A percentile compares a stretch with the other conserved stretches of the same genome.
Conservation (phyloP, 1,140 invertebrate genomes). For the Drosophila cardini region DNA sequence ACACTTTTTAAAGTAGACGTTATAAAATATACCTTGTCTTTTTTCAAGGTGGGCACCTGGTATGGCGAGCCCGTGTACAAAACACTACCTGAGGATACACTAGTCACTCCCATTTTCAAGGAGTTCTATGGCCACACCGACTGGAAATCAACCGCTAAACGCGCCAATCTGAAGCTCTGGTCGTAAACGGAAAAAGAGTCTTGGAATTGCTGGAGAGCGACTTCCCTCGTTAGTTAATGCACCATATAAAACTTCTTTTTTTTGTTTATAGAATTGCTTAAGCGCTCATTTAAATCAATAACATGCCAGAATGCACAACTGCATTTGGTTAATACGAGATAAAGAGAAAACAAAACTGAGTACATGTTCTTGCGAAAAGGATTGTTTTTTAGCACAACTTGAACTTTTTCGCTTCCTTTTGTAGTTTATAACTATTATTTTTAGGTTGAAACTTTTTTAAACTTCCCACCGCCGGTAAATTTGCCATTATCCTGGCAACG, state of each 20-base stretch:
- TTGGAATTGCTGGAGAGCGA: slow-evolving; percentile 1
- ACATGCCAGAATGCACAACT: slow-evolving; percentile 48
- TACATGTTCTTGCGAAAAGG: neutral
- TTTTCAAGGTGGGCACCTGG: slow-evolving; percentile 90
- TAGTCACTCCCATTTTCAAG: slow-evolving; percentile 87
- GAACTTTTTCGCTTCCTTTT: too few relatives aligned
- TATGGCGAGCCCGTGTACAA: slow-evolving; percentile 93
- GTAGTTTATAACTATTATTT: too few relatives aligned
- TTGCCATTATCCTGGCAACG: neutral
- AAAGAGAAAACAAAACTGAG: slow-evolving; percentile 9
- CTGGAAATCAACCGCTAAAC: slow-evolving; percentile 85
- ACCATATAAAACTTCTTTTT: slow-evolving; percentile 51
- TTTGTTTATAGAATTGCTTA: slow-evolving; percentile 64
- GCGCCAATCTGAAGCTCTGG: slow-evolving; percentile 86
- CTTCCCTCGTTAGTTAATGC: slow-evolving; percentile 62
- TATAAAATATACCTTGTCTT: neutral
- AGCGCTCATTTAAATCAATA: slow-evolving; percentile 53
- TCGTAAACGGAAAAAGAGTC: slow-evolving; percentile 82
- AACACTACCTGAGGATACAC: slow-evolving; percentile 86
- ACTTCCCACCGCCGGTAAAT: neutral
- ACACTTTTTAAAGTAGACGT: too few relatives aligned
- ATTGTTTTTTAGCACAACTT: too few relatives aligned
- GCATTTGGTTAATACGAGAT: slow-evolving; percentile 13
- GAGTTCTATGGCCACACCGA: slow-evolving; percentile 90
- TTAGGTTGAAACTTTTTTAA: too few relatives aligned